Percentiles rank a stretch among this genome's conserved stretches.
These are phyloP conservation scores for Anneissia japonica DNA, from an alignment of 35 echinoderm and acorn worm species.

Conservation along the genomic window DNA sequence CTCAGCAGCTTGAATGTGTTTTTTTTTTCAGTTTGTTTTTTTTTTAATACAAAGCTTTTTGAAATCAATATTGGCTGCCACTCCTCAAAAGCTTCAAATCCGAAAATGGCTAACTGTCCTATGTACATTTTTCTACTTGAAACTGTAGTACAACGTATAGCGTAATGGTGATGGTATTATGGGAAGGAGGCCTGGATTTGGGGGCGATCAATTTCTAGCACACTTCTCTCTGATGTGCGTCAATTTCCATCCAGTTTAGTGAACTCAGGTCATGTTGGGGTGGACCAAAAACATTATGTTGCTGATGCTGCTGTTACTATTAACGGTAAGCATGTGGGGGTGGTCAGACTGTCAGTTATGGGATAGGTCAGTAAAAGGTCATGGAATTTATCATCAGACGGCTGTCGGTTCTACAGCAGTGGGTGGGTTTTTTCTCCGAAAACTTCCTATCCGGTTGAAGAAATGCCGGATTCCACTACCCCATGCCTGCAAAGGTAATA, in stretches of 20 bases:
- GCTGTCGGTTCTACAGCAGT: neutral
- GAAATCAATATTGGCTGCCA: too few relatives aligned
- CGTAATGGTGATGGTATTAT: too few relatives aligned
- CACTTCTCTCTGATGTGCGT: too few relatives aligned
- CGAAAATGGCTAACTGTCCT: too few relatives aligned
- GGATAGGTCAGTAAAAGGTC: neutral
- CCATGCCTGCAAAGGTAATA: conserved; percentile 67
- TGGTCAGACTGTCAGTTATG: too few relatives aligned
- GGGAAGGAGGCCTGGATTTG: too few relatives aligned
- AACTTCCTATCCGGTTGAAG: conserved; percentile 48
- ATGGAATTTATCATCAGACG: neutral
- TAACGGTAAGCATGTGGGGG: neutral
- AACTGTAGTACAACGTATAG: too few relatives aligned
- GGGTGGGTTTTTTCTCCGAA: neutral
- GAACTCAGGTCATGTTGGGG: too few relatives aligned
- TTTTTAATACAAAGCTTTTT: neutral
- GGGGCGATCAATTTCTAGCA: too few relatives aligned
- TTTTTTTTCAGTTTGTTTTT: neutral
- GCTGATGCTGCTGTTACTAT: neutral
- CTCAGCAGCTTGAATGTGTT: neutral
- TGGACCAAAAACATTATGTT: neutral
- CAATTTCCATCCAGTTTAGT: too few relatives aligned
- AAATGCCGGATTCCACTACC: conserved; percentile 72
- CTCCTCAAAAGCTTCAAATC: too few relatives aligned
- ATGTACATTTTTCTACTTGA: too few relatives aligned